These are phyloP conservation scores for Bucco capensis DNA, from an alignment of 2,113 vertebrate species.

Conservation along the genomic window DNA sequence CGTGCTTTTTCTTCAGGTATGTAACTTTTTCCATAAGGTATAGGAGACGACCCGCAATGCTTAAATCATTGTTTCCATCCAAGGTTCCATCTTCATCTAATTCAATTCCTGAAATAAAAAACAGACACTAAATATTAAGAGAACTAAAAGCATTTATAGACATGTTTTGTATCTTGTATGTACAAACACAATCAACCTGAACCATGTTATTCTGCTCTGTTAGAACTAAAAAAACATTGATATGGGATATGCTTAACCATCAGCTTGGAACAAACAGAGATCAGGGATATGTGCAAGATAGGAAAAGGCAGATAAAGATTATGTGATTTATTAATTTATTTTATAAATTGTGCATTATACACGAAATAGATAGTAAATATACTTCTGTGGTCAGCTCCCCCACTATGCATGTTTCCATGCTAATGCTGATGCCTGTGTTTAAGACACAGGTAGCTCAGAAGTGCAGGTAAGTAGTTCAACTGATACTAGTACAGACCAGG, in stretches of 20 bases:
- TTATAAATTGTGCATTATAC: neutral
- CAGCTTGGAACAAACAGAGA: neutral
- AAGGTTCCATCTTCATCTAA: slow-evolving; percentile 83
- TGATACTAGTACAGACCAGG: neutral
- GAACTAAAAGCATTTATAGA: neutral
- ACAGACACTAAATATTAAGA: neutral
- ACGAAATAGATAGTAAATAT: neutral
- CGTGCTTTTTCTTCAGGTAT: slow-evolving; percentile 87
- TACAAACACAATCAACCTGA: neutral
- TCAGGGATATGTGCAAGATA: neutral
- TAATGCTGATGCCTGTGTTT: neutral
- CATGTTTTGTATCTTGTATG: neutral
- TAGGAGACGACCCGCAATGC: slow-evolving; percentile 87
- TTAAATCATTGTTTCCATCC: slow-evolving; percentile 83
- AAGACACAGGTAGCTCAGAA: neutral
- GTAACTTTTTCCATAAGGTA: slow-evolving; percentile 91
- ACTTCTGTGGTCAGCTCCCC: neutral
- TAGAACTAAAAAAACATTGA: neutral
- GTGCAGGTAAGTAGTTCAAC: neutral
- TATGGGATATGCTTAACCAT: neutral
- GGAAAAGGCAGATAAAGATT: neutral
- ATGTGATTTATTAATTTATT: neutral
- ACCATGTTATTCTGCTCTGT: neutral
- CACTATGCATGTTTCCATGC: neutral
- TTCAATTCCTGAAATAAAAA: slow-evolving; percentile 81